Evolutionary conservation across 2,888 invertebrate species (phyloP).

Genomic region (Macrosiphum euphorbiae): DNA sequence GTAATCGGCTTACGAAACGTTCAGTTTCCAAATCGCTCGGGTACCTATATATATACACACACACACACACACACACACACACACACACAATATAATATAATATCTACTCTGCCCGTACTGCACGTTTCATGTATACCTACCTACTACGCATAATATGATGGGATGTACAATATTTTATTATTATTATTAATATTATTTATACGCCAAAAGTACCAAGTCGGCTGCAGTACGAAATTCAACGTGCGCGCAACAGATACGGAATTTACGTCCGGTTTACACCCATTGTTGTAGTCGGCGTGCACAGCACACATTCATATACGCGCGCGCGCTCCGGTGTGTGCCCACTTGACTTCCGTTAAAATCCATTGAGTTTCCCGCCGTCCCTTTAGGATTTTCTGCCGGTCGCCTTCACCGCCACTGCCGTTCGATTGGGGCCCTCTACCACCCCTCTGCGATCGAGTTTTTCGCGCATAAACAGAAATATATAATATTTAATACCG

Average conservation of each 20-base stretch:
- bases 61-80: too few species aligned
- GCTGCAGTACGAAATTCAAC: background rate
- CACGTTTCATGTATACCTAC: background rate
- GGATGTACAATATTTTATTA: constrained; percentile 15
- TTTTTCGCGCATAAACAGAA: background rate
- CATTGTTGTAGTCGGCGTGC: constrained; percentile 6
- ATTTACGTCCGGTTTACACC: constrained; percentile 39
- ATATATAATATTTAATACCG: background rate
- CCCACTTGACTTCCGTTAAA: constrained; percentile 53
- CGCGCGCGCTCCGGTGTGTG: background rate
- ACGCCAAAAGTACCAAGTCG: background rate
- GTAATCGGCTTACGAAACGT: constrained; percentile 58
- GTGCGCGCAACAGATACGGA: constrained; percentile 42
- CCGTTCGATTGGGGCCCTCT: background rate
- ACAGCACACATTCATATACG: background rate
- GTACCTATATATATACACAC: background rate
- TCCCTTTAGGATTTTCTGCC: constrained; percentile 29
- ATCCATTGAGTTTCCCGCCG: constrained; percentile 35
- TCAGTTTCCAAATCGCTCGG: constrained; percentile 33
- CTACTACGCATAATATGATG: background rate
- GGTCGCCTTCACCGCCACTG: background rate
- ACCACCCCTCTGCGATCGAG: background rate
- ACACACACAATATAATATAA: background rate
- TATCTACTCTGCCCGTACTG: background rate
- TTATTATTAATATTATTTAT: constrained; percentile 5